These are phyloP conservation scores for Pseudorectes ferrugineus DNA, from an alignment of 2,113 vertebrate species.

Conservation along the genomic window DNA sequence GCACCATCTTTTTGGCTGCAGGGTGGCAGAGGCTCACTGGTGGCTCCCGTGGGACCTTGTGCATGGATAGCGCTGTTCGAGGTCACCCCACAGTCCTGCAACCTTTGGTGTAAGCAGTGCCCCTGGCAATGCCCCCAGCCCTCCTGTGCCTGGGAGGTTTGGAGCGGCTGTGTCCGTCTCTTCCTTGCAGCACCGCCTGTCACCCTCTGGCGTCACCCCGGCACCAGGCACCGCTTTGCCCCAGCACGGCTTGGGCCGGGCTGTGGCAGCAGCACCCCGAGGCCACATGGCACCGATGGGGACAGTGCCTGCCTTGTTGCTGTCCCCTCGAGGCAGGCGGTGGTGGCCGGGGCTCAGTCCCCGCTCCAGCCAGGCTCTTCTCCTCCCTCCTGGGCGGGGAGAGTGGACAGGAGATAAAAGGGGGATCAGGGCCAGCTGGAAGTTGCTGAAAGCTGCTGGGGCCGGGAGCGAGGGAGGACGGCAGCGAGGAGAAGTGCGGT, in stretches of 20 bases:
- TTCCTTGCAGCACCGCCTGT: fast-evolving
- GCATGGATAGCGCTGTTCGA: background rate
- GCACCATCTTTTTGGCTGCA: background rate
- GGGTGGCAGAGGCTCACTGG: background rate
- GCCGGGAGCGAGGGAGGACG: background rate
- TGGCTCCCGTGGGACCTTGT: background rate
- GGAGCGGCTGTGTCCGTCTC: fast-evolving
- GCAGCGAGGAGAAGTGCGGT: background rate
- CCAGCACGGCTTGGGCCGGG: background rate
- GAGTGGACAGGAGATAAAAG: slow-evolving; percentile 34
- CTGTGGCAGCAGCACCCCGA: background rate
- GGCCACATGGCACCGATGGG: background rate
- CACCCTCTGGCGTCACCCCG: background rate
- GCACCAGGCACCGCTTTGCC: slow-evolving; percentile 28
- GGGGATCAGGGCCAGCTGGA: background rate
- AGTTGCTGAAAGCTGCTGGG: background rate
- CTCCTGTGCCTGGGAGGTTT: background rate
- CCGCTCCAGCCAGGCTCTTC: background rate
- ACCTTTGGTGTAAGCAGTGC: background rate
- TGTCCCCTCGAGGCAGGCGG: background rate
- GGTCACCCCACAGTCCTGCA: background rate
- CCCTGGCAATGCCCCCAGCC: background rate
- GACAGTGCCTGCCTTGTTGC: slow-evolving; percentile 36
- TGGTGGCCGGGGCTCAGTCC: background rate
- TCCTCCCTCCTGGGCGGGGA: slow-evolving; percentile 57